Conservation (phyloP, 2,888 invertebrate genomes). For the Beris chalybata region DNA sequence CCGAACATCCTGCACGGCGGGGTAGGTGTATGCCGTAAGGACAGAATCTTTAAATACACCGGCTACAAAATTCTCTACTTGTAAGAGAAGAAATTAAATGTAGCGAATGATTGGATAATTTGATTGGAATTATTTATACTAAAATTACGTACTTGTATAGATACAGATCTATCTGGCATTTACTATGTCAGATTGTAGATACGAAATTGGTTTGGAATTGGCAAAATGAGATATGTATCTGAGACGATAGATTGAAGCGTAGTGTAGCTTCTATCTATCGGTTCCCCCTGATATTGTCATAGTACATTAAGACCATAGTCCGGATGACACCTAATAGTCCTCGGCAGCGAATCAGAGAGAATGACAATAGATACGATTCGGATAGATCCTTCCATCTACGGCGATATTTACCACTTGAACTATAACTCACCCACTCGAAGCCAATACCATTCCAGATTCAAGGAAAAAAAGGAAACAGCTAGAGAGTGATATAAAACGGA, state of each 20-base stretch:
- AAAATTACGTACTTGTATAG: conserved; percentile 33
- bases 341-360: not conserved
- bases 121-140: conserved; percentile 44
- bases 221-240: conserved; percentile 9
- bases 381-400: not conserved
- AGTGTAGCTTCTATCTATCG: not conserved
- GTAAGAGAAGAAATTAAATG: conserved; percentile 45
- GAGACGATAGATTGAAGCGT: not conserved
- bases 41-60: too few species aligned
- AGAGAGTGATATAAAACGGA: conserved; percentile 10
- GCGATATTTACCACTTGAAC: not conserved
- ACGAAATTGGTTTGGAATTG: not conserved
- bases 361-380: not conserved
- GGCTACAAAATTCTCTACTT: too few species aligned
- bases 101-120: conserved; percentile 50
- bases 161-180: conserved; percentile 5
- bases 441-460: not conserved
- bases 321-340: conserved; percentile 20
- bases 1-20: too few species aligned
- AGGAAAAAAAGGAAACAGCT: not conserved
- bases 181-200: conserved; percentile 1
- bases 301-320: conserved; percentile 30
- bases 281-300: conserved; percentile 24
- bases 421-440: not conserved
- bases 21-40: too few species aligned